phyloP scores from a whole-genome alignment of 2,113 vertebrate genomes.

The Petrocephalus zakoni region DNA sequence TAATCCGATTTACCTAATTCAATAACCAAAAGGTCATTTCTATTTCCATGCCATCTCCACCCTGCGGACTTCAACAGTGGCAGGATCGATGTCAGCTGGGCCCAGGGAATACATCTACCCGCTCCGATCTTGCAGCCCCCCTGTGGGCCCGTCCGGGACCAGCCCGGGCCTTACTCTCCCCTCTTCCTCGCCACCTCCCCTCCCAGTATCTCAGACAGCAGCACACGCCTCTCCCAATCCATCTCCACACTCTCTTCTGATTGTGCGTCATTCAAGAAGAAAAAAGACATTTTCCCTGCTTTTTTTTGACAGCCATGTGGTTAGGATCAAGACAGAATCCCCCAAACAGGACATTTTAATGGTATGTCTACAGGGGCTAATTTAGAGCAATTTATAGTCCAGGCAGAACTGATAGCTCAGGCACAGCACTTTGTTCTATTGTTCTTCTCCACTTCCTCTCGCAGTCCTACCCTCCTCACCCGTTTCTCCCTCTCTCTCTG shows the following conservation, averaged over 20 bases:
- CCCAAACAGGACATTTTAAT: background rate
- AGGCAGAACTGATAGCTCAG: background rate
- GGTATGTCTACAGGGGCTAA: background rate
- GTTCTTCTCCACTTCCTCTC: background rate
- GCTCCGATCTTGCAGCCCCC: background rate
- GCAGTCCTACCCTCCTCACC: background rate
- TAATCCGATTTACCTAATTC: conserved; percentile 59
- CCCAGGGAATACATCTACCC: background rate
- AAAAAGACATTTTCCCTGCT: background rate
- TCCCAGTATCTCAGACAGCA: background rate
- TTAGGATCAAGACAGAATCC: background rate
- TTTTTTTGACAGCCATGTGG: background rate
- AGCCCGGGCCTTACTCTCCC: too few species aligned
- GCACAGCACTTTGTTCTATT: background rate
- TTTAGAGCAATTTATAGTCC: conserved; percentile 10
- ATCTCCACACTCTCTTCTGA: background rate
- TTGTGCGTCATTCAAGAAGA: background rate
- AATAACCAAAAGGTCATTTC: conserved; percentile 57
- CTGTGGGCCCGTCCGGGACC: background rate
- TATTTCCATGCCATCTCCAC: conserved; percentile 31
- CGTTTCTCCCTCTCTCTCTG: background rate
- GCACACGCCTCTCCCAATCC: background rate
- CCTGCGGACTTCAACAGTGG: conserved; percentile 37
- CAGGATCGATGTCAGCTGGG: background rate
- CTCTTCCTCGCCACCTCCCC: background rate